Evolutionary conservation across 2,888 invertebrate genomes (phyloP).

Genomic region (Caenorhabditis sinica): DNA sequence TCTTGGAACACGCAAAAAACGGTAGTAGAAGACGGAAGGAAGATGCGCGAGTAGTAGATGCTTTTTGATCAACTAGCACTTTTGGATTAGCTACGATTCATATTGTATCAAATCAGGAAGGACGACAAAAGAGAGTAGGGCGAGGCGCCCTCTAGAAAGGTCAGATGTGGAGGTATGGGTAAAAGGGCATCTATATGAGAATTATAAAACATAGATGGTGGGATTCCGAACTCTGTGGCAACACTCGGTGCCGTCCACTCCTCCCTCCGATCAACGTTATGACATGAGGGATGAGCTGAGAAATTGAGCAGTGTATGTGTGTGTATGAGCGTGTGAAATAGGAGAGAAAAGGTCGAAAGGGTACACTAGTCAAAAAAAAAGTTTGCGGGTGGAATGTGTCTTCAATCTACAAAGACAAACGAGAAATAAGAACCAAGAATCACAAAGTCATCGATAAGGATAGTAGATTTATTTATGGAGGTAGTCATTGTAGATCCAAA

Average conservation of each 20-base stretch:
- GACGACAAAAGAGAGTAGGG: constrained; percentile 4
- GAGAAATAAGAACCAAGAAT: constrained; percentile 43
- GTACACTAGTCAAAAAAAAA: constrained; percentile 47
- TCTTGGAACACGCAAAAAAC: constrained; percentile 44
- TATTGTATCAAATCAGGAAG: constrained; percentile 51
- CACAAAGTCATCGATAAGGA: constrained; percentile 22
- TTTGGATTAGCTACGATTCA: constrained; percentile 55
- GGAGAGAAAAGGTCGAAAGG: constrained; percentile 54
- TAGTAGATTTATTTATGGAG: constrained; percentile 11
- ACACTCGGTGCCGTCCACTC: constrained; percentile 35
- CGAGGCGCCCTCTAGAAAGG: not conserved
- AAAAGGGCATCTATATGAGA: not conserved
- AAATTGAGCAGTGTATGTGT: constrained; percentile 65
- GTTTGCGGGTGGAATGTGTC: constrained; percentile 54
- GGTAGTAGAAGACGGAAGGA: constrained; percentile 43
- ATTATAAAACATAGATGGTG: constrained; percentile 14
- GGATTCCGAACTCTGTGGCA: constrained; percentile 34
- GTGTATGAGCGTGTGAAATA: constrained; percentile 48
- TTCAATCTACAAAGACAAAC: constrained; percentile 42
- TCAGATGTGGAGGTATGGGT: not conserved
- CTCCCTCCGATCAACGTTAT: constrained; percentile 46
- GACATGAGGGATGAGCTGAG: constrained; percentile 64
- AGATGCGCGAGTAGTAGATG: constrained; percentile 51
- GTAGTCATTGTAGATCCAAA: not conserved
- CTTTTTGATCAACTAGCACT: constrained; percentile 60